Percentiles rank a stretch among this genome's conserved stretches.
These are phyloP conservation scores for Egretta garzetta DNA, from an alignment of 2,113 vertebrate genomes.

Conservation along the genomic window DNA sequence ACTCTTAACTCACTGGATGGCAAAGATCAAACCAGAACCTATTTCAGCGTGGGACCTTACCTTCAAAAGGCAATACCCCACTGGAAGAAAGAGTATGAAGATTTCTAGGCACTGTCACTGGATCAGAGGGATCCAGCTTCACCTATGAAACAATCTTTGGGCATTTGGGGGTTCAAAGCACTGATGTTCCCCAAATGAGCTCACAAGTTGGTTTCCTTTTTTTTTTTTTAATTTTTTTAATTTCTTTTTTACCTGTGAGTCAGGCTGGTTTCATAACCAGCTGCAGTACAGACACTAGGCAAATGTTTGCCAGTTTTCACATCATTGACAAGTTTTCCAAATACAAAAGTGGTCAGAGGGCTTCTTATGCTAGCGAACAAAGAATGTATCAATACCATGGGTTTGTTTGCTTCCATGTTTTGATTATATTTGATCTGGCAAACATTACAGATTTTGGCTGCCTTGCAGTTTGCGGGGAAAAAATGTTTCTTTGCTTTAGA, in stretches of 20 bases:
- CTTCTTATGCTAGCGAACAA: not conserved
- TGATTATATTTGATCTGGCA: not conserved
- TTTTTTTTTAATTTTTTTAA: too few relatives aligned
- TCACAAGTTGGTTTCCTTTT: not conserved
- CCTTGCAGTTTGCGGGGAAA: not conserved
- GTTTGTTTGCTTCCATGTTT: not conserved
- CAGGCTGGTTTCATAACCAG: not conserved
- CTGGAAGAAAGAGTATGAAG: not conserved
- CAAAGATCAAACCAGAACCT: not conserved
- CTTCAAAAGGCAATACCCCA: not conserved
- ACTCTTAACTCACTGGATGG: not conserved
- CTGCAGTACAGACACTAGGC: too few relatives aligned
- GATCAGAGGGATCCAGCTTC: not conserved
- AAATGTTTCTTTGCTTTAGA: not conserved
- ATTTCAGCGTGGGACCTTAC: not conserved
- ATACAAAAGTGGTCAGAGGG: not conserved
- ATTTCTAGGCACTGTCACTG: not conserved
- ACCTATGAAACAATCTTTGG: not conserved
- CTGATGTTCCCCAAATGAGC: not conserved
- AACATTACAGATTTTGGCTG: not conserved
- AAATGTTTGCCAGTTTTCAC: not conserved
- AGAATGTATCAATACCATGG: rapidly evolving
- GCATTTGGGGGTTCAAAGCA: not conserved
- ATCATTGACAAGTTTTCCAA: not conserved
- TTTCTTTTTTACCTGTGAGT: not conserved